Evolutionary conservation across 2,888 invertebrate species (phyloP).

Genomic region (Vannuccia rotundouncinata): DNA sequence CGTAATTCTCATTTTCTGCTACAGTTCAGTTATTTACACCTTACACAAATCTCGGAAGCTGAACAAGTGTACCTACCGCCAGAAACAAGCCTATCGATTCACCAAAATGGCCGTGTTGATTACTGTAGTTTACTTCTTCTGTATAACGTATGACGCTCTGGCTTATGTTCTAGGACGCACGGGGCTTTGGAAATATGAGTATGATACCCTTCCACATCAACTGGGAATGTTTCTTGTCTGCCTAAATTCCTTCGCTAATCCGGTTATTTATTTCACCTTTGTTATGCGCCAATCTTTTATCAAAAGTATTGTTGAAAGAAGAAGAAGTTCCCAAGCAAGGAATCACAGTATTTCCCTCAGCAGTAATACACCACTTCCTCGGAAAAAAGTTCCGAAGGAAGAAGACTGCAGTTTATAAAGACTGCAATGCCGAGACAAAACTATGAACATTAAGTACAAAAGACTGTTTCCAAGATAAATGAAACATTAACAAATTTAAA

Average conservation of each 20-base stretch:
- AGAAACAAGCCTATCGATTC: slow-evolving; percentile 19
- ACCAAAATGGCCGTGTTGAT: slow-evolving; percentile 27
- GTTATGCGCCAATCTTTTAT: background rate
- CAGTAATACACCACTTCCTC: too few species aligned
- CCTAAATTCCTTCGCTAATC: slow-evolving; percentile 32
- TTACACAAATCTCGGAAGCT: background rate
- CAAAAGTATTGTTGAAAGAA: background rate
- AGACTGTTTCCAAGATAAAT: too few species aligned
- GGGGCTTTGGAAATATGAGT: slow-evolving; percentile 17
- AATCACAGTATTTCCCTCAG: too few species aligned
- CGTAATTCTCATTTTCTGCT: slow-evolving; percentile 29
- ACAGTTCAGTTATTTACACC: slow-evolving; percentile 4
- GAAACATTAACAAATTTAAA: too few species aligned
- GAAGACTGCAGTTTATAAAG: too few species aligned
- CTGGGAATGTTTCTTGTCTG: slow-evolving; percentile 30
- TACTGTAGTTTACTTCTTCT: slow-evolving; percentile 35
- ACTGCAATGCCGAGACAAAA: too few species aligned
- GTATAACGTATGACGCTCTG: slow-evolving; percentile 34
- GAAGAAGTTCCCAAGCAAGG: too few species aligned
- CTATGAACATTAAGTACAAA: too few species aligned
- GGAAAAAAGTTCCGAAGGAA: too few species aligned
- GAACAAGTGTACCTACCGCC: background rate
- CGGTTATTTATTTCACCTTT: slow-evolving; percentile 33
- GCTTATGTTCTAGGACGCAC: slow-evolving; percentile 30
- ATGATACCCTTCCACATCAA: slow-evolving; percentile 14